A percentile compares a stretch with the other conserved stretches of the same genome.
Evolutionary conservation across 2,888 invertebrate genomes (phyloP).

Genomic region (Acleris emargana): DNA sequence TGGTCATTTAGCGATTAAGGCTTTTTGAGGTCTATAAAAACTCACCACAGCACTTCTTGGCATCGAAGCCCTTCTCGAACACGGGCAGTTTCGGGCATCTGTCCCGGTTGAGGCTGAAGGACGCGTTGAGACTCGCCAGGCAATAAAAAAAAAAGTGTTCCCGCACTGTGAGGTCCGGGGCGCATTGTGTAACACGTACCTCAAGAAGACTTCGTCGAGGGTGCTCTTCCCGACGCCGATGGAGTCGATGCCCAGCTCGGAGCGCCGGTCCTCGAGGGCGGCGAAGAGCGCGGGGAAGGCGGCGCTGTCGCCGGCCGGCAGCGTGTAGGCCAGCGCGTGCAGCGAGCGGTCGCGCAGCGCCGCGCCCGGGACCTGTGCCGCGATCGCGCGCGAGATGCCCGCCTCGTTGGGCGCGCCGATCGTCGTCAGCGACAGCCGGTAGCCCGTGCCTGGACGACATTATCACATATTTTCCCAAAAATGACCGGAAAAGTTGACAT

Average conservation of each 20-base stretch:
- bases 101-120: conserved; percentile 46
- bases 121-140: conserved; percentile 54
- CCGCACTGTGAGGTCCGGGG: no score
- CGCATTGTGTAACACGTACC: no score
- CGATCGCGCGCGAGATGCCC: conserved; percentile 50
- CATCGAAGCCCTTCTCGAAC: no score
- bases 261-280: conserved; percentile 83
- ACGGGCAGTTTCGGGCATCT: conserved; percentile 48
- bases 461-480: no score
- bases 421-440: conserved; percentile 86
- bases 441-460: conserved; percentile 89
- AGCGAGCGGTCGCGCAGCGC: conserved; percentile 52
- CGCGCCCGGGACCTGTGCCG: conserved; percentile 53
- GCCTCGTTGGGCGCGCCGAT: conserved; percentile 51
- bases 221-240: conserved; percentile 94
- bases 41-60: conserved; percentile 57
- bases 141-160: no score
- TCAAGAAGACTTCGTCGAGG: conserved; percentile 96
- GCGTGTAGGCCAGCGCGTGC: conserved; percentile 60
- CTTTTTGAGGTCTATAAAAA: conserved; percentile 14
- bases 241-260: conserved; percentile 86
- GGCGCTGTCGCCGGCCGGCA: conserved; percentile 76
- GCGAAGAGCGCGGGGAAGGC: conserved; percentile 85
- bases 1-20: no score
- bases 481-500: no score